Base-by-base conservation (phyloP, 2,797 vertebrate species). In the Syngnathus acus region DNA sequence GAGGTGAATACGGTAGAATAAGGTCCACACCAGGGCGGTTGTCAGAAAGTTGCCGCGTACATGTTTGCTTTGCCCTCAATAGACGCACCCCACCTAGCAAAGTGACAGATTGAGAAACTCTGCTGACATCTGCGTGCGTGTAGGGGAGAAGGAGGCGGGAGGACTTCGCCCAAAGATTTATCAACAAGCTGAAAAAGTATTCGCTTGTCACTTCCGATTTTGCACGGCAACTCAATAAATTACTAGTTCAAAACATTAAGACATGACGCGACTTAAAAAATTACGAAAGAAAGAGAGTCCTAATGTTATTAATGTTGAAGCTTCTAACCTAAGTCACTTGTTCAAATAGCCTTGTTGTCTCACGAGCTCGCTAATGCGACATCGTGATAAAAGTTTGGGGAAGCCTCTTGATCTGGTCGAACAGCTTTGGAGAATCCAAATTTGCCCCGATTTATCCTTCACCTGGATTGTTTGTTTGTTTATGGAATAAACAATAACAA, bases 71-170 rank as follows among this genome's bases (percentile, higher is more conserved):
- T 66, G n/a, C 64, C 42, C 70, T 76, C 79, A 69, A 75, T 66
- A 69, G 63, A 67, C 7, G 59, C 1, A 54, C 71, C 76, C 82
- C 82, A 68, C 73, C 81, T 68, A 32, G 43, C 51, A 16, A 60
- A 82, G 75, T 88, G 88, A 89, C 87, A 89, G 86, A 88, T 88
- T 81, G 79, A 74, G 75, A 87, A 87, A 88, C 82, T 87, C 82
- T 53, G 71, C 84, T 89, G 88, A 87, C 87, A 88, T 86, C 74
- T 85, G 82, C 38, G 77, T 84, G 83, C 73, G 78, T 78, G 85
- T 75, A 72, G 74, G 72, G 54, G 51, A 19, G 74, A 84, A 32
- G 32, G 4, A 32, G 32, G 32, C 32, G 32, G 32, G 32, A 32
- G 32, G 4, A 86, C 73, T 82, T 79, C 39, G 37, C 1, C 37